Base-by-base conservation (phyloP, 2,888 invertebrate genomes). In the Cryptocheilus praepositus region DNA sequence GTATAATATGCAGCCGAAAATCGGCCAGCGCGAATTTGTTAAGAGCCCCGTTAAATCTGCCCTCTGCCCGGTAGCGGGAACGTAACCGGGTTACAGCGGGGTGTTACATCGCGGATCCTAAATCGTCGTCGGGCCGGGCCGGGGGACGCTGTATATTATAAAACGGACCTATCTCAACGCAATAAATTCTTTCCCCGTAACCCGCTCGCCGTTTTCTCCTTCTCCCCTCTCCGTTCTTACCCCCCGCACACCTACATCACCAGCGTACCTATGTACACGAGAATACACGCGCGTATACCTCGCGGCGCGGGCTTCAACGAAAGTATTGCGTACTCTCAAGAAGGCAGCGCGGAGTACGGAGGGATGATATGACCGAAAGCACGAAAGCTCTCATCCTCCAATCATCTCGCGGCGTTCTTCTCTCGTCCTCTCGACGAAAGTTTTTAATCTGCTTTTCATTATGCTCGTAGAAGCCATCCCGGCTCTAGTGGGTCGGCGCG, bases 391-490 rank as follows among this genome's bases (percentile, higher is more conserved):
- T 71, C 73, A 71, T 65, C 69, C 71, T 55, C 71, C 67, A 61
- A 71, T 75, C 62, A 70, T 75, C 73, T 64, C 63, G 64, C 76
- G 53, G 65, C 70, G 63, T 64, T 65, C 73, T 68, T 56, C 49
- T 18, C 18, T 13, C 64, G 57, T 69, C 63, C 63, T 69, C 67
- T 11, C 36, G 61, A 69, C 67, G 64, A 78, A 83, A 83, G 69
- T 77, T 77, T 81, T 79, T 79, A 82, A 84, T 80, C 81, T 80
- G 75, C 77, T 81, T 81, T 80, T 81, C 83, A 84, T 84, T 81
- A 83, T 77, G 74, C 72, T 74, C 70, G 74, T 77, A 73, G 77
- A 73, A 74, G 68, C 53, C 51, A 16, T 19, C 49, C 36, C 11
- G 25, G 15, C 36, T 56, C 46, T 28, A 36, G 36, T 36, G 36